A percentile compares a stretch with the other conserved stretches of the same genome.
Evolutionary conservation across 2,113 vertebrate species (phyloP).

Genomic region (Rutilus rutilus): DNA sequence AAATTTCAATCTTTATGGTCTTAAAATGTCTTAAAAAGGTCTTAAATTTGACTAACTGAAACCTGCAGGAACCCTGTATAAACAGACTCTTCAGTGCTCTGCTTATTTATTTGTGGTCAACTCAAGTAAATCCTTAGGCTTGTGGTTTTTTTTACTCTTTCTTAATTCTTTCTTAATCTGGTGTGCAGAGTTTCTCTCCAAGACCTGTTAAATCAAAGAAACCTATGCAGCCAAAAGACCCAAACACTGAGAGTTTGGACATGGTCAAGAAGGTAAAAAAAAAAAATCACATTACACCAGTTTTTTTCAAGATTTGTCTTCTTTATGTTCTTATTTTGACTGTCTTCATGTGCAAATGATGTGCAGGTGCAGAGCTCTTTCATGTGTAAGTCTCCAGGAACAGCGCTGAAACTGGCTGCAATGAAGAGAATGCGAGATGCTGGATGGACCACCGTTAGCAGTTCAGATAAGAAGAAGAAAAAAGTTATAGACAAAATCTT

Average conservation of each 20-base stretch:
- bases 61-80: too few relatives aligned
- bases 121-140: not conserved
- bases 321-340: slow-evolving; percentile 11
- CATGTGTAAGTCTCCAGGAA: slow-evolving; percentile 75
- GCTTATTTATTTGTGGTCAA: not conserved
- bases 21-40: too few relatives aligned
- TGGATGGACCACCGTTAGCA: slow-evolving; percentile 84
- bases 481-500: slow-evolving; percentile 81
- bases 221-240: slow-evolving; percentile 50
- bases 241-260: not conserved
- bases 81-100: not conserved
- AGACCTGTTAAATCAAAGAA: slow-evolving; percentile 55
- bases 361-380: slow-evolving; percentile 65
- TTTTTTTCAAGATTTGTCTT: not conserved
- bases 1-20: too few relatives aligned
- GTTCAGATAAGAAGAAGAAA: slow-evolving; percentile 83
- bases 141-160: not conserved
- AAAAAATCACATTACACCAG: not conserved
- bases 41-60: too few relatives aligned
- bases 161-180: not conserved
- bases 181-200: slow-evolving; percentile 48
- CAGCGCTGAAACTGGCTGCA: slow-evolving; percentile 76
- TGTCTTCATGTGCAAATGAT: slow-evolving; percentile 41
- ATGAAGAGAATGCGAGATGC: slow-evolving; percentile 85
- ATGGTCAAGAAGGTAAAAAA: slow-evolving; percentile 63